Conservation (phyloP, 2,113 vertebrate species). For the Stomatorhinus ivindoensis region DNA sequence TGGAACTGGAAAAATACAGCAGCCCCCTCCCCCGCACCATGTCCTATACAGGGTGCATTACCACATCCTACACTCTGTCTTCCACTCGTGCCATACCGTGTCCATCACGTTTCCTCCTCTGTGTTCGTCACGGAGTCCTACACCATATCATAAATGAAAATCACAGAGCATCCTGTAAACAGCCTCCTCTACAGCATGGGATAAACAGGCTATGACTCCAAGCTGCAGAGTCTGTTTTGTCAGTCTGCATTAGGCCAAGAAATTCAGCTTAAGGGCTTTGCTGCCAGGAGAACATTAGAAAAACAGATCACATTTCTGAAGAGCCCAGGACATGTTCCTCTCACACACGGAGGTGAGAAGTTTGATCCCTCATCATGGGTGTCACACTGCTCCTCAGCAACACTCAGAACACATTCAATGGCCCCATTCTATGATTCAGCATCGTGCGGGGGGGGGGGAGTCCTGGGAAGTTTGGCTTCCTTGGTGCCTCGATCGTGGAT, state of each 20-base stretch:
- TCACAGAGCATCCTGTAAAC: neutral
- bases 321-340: neutral
- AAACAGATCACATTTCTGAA: neutral
- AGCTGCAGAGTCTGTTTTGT: neutral
- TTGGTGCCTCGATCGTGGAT: neutral
- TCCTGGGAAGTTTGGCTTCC: neutral
- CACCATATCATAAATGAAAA: neutral
- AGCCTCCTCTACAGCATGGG: neutral
- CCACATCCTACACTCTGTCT: neutral
- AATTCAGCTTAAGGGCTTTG: neutral
- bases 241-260: neutral
- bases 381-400: neutral
- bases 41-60: neutral
- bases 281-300: neutral
- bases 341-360: neutral
- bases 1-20: slow-evolving; percentile 20
- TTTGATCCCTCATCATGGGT: neutral
- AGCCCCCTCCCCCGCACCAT: neutral
- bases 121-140: neutral
- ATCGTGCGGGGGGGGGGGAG: neutral
- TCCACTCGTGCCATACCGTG: no score
- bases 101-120: neutral
- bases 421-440: neutral
- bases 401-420: neutral
- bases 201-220: neutral